Evolutionary conservation across 1,140 invertebrate genomes (phyloP), one percentile per base, ranked within the genome.

Genomic region (Scaptomyza montana): DNA sequence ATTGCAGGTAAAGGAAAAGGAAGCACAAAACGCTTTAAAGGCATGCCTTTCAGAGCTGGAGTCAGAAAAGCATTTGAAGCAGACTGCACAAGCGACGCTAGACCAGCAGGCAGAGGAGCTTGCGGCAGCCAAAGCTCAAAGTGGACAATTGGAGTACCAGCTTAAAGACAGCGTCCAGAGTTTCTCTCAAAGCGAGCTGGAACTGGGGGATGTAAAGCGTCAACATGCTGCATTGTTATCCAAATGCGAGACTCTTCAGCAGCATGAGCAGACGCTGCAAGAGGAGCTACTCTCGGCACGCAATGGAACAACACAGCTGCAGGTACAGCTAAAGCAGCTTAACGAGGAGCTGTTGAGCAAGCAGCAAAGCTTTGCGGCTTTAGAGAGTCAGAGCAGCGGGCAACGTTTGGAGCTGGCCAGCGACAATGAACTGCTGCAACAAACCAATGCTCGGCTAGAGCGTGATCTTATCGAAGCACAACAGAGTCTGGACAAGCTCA

Each of bases 401-500:
- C 64, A 73, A 10, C 57, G 71, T 3, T 13, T 86, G 10, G 57
- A 75, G 8, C 25, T 80, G 50, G 61, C 64, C 16, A 74, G 68
- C 33, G 76, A 72, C 16, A 78, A 76, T n/a, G 77, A 87, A 41
- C 12, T 78, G 47, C 49, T 87, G 36, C 55, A 63, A 16, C 82
- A 84, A 13, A 71, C 75, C 0, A 65, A 66, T 7, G 77, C 73
- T 8, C 73, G 77, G 3, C 78, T 93, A 75, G 82, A 92, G 61
- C 82, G 91, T 10, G 93, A 94, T 60, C 82, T 93, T 3, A 78
- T 84, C n/a, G 75, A 91, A 30, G 68, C 93, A 21, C 92, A 92
- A 16, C 78, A 92, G 54, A 74, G 69, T 6, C 86, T 93, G 5
- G 80, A 92, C 46, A 90, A 80, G 25, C 43, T 53, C 0, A 61